Evolutionary conservation across 2,888 invertebrate genomes (phyloP), one percentile per base, ranked within the genome.

Genomic region (Eupithecia insigniata): DNA sequence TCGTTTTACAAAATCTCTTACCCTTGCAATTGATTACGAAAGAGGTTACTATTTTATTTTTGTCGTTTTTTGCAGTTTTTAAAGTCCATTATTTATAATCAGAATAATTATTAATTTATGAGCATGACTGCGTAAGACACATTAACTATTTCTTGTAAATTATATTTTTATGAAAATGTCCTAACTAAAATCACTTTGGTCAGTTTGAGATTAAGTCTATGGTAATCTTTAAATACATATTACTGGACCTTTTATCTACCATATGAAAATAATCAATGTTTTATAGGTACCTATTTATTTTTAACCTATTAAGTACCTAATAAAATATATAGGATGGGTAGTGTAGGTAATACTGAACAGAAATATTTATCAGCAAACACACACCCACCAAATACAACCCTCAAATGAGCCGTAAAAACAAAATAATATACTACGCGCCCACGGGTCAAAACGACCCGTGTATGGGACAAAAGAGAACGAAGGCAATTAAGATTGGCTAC

Each of bases 401-500:
- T 89, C 88, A 88, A 92, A 90, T 89, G 89, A 87, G 84, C 82
- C 87, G 83, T 84, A 85, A 84, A 83, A 88, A 89, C 87, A 84
- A 90, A 92, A 92, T 92, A 92, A 92, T 92, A 85, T 85, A 91
- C 84, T 90, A 84, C 89, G 85, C 84, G 86, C 83, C 82, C 84
- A 81, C 84, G 83, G 89, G 88, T 87, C 88, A 81, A 85, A 90
- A 89, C 89, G 90, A 88, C 91, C 92, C 84, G 78, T 79, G 81
- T 80, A 81, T 82, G 81, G 80, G 82, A 80, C 84, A 82, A 84
- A 51, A 85, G 86, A 88, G 87, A 85, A 87, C 84, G 87, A 81
- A 84, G 84, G 88, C 92, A 93, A 93, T 93, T 93, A 93, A 92
- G 92, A 92, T 90, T 89, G 90, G 90, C 87, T 85, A 89, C 90